Evolutionary conservation across 92 coral and sea anemone genomes (phyloP).

Genomic region (Heliopora coerulea): DNA sequence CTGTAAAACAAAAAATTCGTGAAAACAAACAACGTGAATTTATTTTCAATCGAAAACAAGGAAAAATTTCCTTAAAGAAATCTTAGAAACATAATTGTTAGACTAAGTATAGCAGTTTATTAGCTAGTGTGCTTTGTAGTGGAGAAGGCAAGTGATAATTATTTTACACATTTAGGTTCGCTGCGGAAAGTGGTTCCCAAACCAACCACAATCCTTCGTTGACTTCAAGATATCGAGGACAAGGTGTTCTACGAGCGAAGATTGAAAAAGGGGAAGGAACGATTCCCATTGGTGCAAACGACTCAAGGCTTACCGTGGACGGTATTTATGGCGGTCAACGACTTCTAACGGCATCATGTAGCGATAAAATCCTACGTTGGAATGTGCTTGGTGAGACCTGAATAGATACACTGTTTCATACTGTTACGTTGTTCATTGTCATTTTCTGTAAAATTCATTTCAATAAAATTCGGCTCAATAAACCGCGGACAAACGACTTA

Average conservation of each 20-base stretch:
- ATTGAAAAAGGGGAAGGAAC: slow-evolving; percentile 95
- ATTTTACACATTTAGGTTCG: neutral
- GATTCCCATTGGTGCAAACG: slow-evolving; percentile 68
- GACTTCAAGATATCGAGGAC: slow-evolving; percentile 36
- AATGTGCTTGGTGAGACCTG: slow-evolving; percentile 72
- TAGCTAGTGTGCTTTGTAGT: no score
- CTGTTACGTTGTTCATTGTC: neutral
- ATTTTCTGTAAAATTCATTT: no score
- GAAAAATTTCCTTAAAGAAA: no score
- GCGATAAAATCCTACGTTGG: slow-evolving; percentile 87
- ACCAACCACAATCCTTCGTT: neutral
- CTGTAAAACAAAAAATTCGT: no score
- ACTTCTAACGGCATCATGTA: slow-evolving; percentile 85
- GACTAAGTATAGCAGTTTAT: no score
- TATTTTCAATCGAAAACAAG: no score
- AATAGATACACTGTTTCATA: neutral
- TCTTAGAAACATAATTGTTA: no score
- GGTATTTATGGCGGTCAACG: slow-evolving; percentile 79
- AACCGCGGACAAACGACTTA: no score
- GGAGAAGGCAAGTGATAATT: no score
- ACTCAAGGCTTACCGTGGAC: slow-evolving; percentile 75
- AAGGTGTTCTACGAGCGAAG: slow-evolving; percentile 82
- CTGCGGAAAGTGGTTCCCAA: neutral
- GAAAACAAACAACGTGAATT: no score
- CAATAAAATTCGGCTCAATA: no score